Evolutionary conservation across 2,797 vertebrate genomes (phyloP).

Genomic region (Lophotriccus pileatus): DNA sequence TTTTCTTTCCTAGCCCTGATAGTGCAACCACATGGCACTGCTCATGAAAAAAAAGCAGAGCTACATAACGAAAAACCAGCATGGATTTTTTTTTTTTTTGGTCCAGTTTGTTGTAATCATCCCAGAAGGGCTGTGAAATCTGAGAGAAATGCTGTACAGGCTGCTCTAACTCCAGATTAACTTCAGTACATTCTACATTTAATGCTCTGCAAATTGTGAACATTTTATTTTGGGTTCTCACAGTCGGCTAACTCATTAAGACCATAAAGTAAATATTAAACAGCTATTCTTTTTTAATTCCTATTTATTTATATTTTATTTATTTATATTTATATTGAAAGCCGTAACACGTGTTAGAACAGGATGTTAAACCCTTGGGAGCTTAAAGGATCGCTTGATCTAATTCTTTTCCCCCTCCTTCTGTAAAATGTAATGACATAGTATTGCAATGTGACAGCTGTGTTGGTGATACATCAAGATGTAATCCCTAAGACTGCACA

Average conservation of each 20-base stretch:
- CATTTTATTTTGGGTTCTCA: neutral
- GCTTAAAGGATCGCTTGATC: neutral
- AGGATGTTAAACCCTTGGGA: neutral
- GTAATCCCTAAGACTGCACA: neutral
- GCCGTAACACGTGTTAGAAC: neutral
- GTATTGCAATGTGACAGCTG: constrained; percentile 3
- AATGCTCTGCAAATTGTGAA: neutral
- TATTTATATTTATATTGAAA: neutral
- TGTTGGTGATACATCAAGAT: neutral
- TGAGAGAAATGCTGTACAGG: neutral
- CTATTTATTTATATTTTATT: neutral
- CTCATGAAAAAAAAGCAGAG: neutral
- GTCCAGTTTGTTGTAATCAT: neutral
- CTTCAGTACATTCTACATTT: neutral
- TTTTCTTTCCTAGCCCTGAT: neutral
- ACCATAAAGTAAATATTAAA: neutral
- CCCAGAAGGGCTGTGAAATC: neutral
- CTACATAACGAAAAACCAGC: neutral
- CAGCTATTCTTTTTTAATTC: neutral
- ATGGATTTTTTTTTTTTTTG: neutral
- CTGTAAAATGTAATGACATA: neutral
- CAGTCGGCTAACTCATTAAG: neutral
- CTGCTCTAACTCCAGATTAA: neutral
- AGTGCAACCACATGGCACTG: neutral
- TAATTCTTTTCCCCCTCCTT: neutral